Percentiles rank a stretch among this genome's conserved stretches.
These are phyloP conservation scores for Muntiacus muntjak DNA, from an alignment of 2,113 vertebrate species.

Conservation along the genomic window DNA sequence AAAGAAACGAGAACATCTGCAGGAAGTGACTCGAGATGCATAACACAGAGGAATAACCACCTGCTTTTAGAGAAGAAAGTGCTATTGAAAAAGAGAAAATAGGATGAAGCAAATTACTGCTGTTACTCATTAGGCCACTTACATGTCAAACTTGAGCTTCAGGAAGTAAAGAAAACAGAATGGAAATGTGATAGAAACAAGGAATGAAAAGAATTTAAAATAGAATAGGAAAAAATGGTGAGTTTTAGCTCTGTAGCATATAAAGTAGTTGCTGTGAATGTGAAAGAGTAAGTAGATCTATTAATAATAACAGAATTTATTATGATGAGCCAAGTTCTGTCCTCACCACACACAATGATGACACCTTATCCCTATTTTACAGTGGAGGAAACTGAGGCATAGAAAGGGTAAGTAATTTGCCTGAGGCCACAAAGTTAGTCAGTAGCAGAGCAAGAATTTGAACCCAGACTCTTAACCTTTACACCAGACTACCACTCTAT, in stretches of 20 bases:
- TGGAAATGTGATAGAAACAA: neutral
- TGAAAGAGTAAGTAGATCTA: neutral
- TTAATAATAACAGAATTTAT: neutral
- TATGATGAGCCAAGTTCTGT: neutral
- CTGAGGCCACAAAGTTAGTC: neutral
- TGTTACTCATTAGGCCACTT: neutral
- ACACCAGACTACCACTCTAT: neutral
- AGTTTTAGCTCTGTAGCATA: neutral
- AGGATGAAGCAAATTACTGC: neutral
- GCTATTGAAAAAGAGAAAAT: slow-evolving; percentile 77
- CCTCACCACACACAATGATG: neutral
- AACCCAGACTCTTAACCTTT: neutral
- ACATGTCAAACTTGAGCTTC: neutral
- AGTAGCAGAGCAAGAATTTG: neutral
- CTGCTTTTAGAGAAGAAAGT: slow-evolving; percentile 84
- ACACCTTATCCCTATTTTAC: neutral
- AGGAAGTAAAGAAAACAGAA: neutral
- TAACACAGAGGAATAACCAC: slow-evolving; percentile 82
- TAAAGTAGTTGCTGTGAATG: neutral
- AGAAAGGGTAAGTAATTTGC: neutral
- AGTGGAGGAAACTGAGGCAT: neutral
- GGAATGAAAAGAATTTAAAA: neutral
- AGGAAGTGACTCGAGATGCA: slow-evolving; percentile 84
- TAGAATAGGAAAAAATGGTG: neutral
- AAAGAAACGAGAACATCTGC: slow-evolving; percentile 84